Conservation (phyloP, 2,113 vertebrate genomes). For the Nycticorax nycticorax region DNA sequence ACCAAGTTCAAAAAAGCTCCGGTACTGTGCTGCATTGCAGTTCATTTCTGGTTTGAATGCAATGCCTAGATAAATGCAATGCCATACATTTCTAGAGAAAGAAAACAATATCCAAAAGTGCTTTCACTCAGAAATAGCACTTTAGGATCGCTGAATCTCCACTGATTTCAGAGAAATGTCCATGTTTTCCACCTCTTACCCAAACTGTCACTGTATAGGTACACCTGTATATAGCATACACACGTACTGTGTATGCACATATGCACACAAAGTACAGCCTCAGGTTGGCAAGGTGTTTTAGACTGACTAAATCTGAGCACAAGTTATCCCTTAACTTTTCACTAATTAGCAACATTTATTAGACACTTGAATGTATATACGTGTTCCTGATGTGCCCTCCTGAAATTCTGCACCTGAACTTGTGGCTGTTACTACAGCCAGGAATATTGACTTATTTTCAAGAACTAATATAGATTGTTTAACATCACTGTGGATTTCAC, state of each 20-base stretch:
- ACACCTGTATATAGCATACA: not conserved
- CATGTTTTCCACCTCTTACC: not conserved
- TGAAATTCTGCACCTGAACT: not conserved
- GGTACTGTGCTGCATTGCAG: rapidly evolving
- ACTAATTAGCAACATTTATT: not conserved
- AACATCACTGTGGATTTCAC: not conserved
- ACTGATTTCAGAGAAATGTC: not conserved
- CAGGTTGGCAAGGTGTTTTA: not conserved
- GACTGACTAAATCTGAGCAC: not conserved
- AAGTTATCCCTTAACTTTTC: not conserved
- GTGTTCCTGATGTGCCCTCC: not conserved
- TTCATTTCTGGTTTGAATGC: not conserved
- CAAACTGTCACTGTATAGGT: not conserved
- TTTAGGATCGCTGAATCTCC: not conserved
- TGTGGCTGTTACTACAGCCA: not conserved
- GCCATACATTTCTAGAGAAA: not conserved
- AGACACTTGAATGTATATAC: not conserved
- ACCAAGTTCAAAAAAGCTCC: not conserved
- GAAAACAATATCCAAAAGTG: not conserved
- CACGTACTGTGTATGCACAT: not conserved
- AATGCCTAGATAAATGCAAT: not conserved
- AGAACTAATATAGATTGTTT: not conserved
- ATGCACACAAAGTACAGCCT: not conserved
- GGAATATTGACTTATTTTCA: not conserved
- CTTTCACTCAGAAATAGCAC: not conserved